phyloP scores from a whole-genome alignment of 1,140 invertebrate species.

The Cheumatopsyche charites region DNA sequence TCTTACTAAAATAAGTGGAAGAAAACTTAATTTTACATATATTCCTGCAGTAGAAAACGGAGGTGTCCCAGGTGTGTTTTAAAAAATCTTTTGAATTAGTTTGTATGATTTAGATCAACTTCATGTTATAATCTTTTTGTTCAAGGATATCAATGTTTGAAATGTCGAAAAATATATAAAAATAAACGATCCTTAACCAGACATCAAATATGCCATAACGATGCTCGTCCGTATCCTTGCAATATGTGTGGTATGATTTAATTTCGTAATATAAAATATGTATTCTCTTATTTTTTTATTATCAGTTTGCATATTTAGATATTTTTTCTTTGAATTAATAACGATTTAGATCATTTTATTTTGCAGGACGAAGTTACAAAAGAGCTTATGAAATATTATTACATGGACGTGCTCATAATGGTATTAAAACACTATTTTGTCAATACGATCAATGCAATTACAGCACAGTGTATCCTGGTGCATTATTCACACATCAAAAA shows the following conservation, averaged over 20 bases:
- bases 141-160: constrained; percentile 44
- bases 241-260: constrained; percentile 43
- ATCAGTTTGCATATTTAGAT: background rate
- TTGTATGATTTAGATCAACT: background rate
- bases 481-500: constrained; percentile 44
- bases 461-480: constrained; percentile 45
- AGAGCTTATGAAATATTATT: constrained; percentile 45
- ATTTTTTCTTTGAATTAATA: constrained; percentile 6
- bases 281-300: too few species aligned
- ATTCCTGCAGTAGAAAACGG: background rate
- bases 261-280: constrained; percentile 8
- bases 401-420: constrained; percentile 44
- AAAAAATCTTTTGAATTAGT: background rate
- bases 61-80: constrained; percentile 3
- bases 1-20: constrained; percentile 10
- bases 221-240: constrained; percentile 42
- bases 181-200: constrained; percentile 39
- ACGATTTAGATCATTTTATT: background rate
- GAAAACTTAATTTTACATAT: background rate
- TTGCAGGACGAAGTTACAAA: constrained; percentile 45
- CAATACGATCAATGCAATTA: constrained; percentile 44
- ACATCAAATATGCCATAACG: constrained; percentile 42
- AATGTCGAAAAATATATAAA: constrained; percentile 40
- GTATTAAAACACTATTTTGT: constrained; percentile 46
- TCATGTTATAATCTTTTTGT: constrained; percentile 1